These are phyloP conservation scores for Polyploca ridens DNA, from an alignment of 2,888 invertebrate species.

Conservation along the genomic window DNA sequence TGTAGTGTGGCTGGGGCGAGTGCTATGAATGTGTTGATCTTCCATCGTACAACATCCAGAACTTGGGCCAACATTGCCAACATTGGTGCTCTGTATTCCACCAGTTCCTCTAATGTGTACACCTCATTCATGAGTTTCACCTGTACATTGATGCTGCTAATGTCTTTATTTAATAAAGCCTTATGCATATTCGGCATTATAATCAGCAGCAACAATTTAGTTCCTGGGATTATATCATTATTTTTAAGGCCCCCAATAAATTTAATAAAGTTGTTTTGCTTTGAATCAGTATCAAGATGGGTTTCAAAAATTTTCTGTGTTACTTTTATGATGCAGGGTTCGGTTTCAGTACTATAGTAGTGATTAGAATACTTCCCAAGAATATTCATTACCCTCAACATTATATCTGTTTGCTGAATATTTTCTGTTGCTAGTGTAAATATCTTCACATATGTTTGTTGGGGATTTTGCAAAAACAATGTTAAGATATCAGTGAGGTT, in stretches of 20 bases:
- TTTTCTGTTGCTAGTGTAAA: constrained; percentile 65
- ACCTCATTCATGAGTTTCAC: constrained; percentile 54
- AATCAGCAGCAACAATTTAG: constrained; percentile 62
- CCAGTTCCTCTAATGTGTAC: constrained; percentile 55
- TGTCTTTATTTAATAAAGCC: constrained; percentile 55
- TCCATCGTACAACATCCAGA: constrained; percentile 67
- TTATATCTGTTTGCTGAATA: constrained; percentile 59
- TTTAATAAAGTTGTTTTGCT: constrained; percentile 55
- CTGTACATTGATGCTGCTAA: constrained; percentile 51
- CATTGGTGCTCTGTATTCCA: constrained; percentile 67
- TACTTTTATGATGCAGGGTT: constrained; percentile 59
- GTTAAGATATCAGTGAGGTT: constrained; percentile 59
- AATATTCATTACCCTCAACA: constrained; percentile 62
- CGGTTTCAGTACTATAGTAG: constrained; percentile 65
- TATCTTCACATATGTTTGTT: constrained; percentile 59
- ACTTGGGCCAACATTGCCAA: constrained; percentile 73
- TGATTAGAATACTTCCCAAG: constrained; percentile 60
- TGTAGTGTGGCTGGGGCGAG: constrained; percentile 56
- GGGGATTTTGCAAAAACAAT: constrained; percentile 70
- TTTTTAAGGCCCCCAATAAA: constrained; percentile 63
- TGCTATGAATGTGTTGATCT: constrained; percentile 54
- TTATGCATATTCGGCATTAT: constrained; percentile 71
- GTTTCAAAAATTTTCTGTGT: constrained; percentile 50
- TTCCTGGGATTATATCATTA: constrained; percentile 49
- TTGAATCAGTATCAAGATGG: constrained; percentile 47